Evolutionary conservation across 1,140 invertebrate species (phyloP), one percentile per base, ranked within the genome.

Genomic region (Zaprionus taronus): DNA sequence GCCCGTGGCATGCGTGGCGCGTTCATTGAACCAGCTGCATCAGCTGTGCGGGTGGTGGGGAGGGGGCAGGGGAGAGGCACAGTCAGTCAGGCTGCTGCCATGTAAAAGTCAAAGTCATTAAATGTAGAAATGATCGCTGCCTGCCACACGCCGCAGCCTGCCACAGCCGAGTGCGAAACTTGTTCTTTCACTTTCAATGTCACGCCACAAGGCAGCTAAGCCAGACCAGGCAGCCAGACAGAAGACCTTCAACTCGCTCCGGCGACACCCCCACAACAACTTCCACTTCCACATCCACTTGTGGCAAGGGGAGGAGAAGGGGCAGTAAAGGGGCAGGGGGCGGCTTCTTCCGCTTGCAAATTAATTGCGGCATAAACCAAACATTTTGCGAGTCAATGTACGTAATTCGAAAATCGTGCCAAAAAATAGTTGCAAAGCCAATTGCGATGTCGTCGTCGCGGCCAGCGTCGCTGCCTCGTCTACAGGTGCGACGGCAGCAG

Each of bases 151-250:
- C 24, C 3, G 79, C 24, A 5, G 79, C 65, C 57, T 75, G 56
- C 66, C 44, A 74, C 53, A 81, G 41, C 6, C 41, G 41, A 44
- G 41, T 47, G 41, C 41, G 41, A 90, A 90, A 90, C 85, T 85
- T 90, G 86, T 90, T 90, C 85, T 90, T 90, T 90, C 85, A 90
- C 85, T 90, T 90, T 90, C 86, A 90, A 90, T 90, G 85, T 91
- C 85, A 91, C 68, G 85, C 79, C 86, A 70, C 51, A 44, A 22
- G 47, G 22, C 31, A 44, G 41, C 41, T 17, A 20, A 38, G 36
- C 36, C n/a, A 47, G 41, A 34, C n/a, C 49, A 62, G 4, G 47
- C 53, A 36, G 31, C n/a, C n/a, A 51, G 55, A 77, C 78, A 76
- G 72, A 90, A 90, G 85, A 90, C 85, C 85, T 90, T 90, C 86